These are phyloP conservation scores for Branchellion lobata DNA, from an alignment of 2,888 invertebrate species.

Conservation along the genomic window DNA sequence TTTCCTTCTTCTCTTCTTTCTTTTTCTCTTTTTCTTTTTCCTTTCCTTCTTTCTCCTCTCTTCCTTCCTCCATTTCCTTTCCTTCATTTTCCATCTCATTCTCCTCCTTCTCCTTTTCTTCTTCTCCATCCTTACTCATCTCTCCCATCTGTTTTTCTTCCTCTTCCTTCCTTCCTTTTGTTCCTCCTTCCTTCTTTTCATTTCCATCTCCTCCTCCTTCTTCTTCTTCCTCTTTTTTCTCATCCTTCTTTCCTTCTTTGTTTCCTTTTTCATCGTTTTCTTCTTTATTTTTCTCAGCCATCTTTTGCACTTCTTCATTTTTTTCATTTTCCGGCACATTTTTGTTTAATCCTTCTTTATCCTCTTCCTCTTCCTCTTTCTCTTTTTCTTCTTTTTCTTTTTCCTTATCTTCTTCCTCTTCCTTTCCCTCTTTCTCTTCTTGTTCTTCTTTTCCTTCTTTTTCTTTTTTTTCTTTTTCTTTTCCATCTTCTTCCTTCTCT, in stretches of 20 bases:
- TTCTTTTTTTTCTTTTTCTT: conserved; percentile 1
- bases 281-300: neutral
- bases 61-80: too few species aligned
- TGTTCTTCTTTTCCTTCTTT: neutral
- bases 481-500: neutral
- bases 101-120: too few species aligned
- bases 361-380: conserved; percentile 14
- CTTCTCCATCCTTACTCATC: too few species aligned
- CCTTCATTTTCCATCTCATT: too few species aligned
- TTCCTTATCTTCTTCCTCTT: neutral
- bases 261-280: conserved; percentile 3
- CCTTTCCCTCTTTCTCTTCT: neutral
- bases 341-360: conserved; percentile 5
- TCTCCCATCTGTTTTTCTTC: neutral
- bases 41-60: neutral
- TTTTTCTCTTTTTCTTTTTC: neutral
- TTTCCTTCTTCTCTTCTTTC: conserved; percentile 10
- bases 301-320: conserved; percentile 8
- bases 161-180: neutral
- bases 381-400: neutral
- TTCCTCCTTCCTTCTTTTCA: neutral
- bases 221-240: neutral
- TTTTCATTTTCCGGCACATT: neutral
- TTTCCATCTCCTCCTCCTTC: neutral
- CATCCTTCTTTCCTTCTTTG: neutral